These are phyloP conservation scores for Hystrix brachyura DNA, from an alignment of 2,113 vertebrate species.

Conservation along the genomic window DNA sequence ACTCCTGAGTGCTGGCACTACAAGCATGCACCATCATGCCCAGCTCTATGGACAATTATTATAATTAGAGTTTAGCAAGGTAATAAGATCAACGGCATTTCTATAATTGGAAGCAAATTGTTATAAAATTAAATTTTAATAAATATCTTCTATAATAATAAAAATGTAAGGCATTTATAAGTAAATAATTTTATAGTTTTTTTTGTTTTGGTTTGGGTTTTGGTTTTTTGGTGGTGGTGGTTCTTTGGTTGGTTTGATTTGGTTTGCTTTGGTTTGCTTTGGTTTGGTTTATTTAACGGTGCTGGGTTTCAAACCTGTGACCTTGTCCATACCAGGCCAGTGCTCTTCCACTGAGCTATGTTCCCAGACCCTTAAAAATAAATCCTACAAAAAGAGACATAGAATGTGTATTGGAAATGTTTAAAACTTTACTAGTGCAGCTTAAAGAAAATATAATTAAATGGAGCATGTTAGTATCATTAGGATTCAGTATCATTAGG, in stretches of 20 bases:
- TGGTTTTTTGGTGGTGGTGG: neutral
- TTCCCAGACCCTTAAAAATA: neutral
- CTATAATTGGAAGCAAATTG: constrained; percentile 27
- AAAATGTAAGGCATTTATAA: neutral
- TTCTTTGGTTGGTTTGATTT: neutral
- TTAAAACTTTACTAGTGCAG: constrained; percentile 7
- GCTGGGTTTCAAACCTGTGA: neutral
- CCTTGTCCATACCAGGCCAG: neutral
- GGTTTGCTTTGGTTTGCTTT: neutral
- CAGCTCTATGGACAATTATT: neutral
- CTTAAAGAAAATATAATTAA: constrained; percentile 28
- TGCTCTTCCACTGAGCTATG: neutral
- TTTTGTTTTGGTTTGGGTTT: neutral
- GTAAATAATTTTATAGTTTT: neutral
- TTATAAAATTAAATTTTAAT: neutral
- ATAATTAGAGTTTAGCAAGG: neutral
- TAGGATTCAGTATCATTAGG: neutral
- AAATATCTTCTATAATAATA: neutral
- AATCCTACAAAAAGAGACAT: neutral
- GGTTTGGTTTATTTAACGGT: neutral
- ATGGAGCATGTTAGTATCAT: neutral
- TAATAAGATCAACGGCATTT: neutral
- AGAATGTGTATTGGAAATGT: neutral
- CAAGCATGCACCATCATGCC: too few species aligned
- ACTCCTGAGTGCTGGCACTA: too few species aligned